A percentile compares a stretch with the other conserved stretches of the same genome.
Conservation (phyloP, 2,113 vertebrate genomes). For the Microcebus jonahi region DNA sequence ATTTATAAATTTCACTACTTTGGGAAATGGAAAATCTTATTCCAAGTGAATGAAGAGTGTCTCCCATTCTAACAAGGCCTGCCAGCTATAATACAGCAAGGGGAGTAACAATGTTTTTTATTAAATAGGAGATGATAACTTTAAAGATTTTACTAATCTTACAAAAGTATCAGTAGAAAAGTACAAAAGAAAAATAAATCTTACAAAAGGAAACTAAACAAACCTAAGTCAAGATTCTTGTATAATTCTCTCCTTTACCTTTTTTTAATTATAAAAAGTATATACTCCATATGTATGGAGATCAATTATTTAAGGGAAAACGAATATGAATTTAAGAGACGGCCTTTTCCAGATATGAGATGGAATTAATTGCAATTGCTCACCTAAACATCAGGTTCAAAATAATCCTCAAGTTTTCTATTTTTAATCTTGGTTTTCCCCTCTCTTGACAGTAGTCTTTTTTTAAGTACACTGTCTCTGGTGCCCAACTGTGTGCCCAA, state of each 20-base stretch:
- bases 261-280: neutral
- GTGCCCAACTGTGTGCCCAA: neutral
- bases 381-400: neutral
- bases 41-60: neutral
- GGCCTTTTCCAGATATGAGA: neutral
- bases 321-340: neutral
- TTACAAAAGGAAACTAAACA: conserved; percentile 25
- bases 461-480: neutral
- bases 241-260: neutral
- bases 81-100: neutral
- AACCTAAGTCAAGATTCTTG: neutral
- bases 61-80: neutral
- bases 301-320: neutral
- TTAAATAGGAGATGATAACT: neutral
- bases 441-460: neutral
- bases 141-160: neutral
- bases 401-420: neutral
- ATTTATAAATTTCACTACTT: neutral
- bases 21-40: neutral
- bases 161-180: neutral
- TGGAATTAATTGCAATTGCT: neutral
- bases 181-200: neutral
- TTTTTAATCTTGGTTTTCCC: neutral
- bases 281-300: neutral
- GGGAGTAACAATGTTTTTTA: neutral